Percentiles rank a stretch among this genome's conserved stretches.
Evolutionary conservation across 2,888 invertebrate species (phyloP).

Genomic region (Melitaea athalia): DNA sequence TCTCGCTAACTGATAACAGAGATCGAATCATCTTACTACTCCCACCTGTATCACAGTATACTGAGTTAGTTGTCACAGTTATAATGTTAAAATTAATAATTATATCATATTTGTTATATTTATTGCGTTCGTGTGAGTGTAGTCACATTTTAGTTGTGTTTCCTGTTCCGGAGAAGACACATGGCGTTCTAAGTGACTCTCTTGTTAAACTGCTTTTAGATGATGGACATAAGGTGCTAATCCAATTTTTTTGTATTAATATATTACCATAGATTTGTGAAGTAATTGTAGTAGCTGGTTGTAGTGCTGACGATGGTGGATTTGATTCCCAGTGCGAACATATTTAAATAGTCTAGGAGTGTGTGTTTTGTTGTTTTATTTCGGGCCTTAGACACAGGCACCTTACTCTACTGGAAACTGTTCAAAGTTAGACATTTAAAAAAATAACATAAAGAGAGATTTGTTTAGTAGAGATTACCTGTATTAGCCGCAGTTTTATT

Average conservation of each 20-base stretch:
- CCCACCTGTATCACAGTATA: not conserved
- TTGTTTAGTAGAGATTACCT: too few relatives aligned
- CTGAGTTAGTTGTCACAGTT: not conserved
- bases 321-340: too few relatives aligned
- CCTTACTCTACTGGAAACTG: too few relatives aligned
- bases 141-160: constrained; percentile 43
- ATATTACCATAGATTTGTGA: too few relatives aligned
- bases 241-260: not conserved
- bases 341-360: too few relatives aligned
- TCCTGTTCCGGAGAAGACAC: constrained; percentile 44
- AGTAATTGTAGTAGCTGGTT: too few relatives aligned
- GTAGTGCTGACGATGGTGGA: too few relatives aligned
- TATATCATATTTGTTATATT: constrained; percentile 11
- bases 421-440: too few relatives aligned
- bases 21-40: not conserved
- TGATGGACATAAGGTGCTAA: constrained; percentile 45
- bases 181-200: constrained; percentile 44
- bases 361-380: too few relatives aligned
- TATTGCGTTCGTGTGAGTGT: constrained; percentile 16
- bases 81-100: constrained; percentile 24
- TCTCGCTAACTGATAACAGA: constrained; percentile 12
- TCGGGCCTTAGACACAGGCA: too few relatives aligned
- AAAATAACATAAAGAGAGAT: too few relatives aligned
- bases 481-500: too few relatives aligned
- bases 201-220: constrained; percentile 42